Evolutionary conservation across 2,113 vertebrate genomes (phyloP).

Genomic region (Poicephalus meyeri): DNA sequence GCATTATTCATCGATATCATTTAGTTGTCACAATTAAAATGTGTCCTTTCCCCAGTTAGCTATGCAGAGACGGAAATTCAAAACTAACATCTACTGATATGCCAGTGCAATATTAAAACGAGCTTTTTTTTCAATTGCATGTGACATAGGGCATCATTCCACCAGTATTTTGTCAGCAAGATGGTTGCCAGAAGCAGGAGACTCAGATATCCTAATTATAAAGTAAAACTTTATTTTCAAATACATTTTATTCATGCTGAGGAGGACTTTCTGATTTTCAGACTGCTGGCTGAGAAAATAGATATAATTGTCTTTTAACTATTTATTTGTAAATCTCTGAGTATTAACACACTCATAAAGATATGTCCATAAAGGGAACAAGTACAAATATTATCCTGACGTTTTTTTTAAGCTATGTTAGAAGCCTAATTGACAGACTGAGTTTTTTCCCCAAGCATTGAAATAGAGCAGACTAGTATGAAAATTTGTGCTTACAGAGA

Average conservation of each 20-base stretch:
- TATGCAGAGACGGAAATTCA: not conserved
- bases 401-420: not conserved
- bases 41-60: not conserved
- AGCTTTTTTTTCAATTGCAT: not conserved
- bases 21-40: not conserved
- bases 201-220: not conserved
- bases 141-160: not conserved
- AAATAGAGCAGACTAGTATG: not conserved
- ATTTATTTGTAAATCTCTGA: constrained; percentile 41
- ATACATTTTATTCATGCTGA: not conserved
- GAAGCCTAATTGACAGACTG: not conserved
- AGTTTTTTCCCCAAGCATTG: not conserved
- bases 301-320: constrained; percentile 6
- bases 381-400: constrained; percentile 7
- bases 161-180: not conserved
- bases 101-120: not conserved
- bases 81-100: not conserved
- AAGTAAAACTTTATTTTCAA: constrained; percentile 33
- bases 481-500: not conserved
- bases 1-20: not conserved
- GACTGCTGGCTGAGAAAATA: constrained; percentile 21
- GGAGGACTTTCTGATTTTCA: constrained; percentile 3
- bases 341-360: constrained; percentile 29
- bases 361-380: constrained; percentile 10
- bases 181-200: not conserved